A percentile compares a stretch with the other conserved stretches of the same genome.
These are phyloP conservation scores for Pocillopora meandrina DNA, from an alignment of 92 coral and sea anemone species.

Conservation along the genomic window DNA sequence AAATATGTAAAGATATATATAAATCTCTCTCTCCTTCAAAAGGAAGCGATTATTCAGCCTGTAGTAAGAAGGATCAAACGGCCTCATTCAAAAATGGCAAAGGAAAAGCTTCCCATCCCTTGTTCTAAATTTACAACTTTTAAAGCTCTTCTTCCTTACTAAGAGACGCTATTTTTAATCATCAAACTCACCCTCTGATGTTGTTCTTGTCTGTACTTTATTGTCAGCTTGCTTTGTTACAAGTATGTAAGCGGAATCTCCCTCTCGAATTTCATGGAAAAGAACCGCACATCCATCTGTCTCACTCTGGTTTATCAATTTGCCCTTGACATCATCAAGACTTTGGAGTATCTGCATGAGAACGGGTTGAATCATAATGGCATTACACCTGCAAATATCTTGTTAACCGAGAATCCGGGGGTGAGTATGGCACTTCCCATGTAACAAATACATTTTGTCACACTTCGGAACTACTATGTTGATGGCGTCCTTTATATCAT, in stretches of 20 bases:
- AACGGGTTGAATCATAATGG: conserved; percentile 13
- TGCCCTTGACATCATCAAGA: conserved; percentile 8
- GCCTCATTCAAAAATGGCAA: too few relatives aligned
- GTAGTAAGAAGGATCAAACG: too few relatives aligned
- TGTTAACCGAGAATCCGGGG: conserved; percentile 1
- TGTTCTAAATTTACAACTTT: too few relatives aligned
- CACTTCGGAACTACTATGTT: too few relatives aligned
- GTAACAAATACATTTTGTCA: too few relatives aligned
- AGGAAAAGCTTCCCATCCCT: too few relatives aligned
- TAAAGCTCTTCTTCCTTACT: too few relatives aligned
- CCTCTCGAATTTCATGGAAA: conserved; percentile 15
- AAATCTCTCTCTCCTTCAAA: too few relatives aligned
- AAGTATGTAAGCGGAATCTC: conserved; percentile 8
- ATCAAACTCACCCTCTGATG: neutral
- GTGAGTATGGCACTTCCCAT: neutral
- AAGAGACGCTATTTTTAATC: neutral
- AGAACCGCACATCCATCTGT: neutral
- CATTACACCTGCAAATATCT: conserved; percentile 16
- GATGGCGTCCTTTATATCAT: too few relatives aligned
- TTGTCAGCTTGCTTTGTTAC: conserved; percentile 8
- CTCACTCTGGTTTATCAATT: neutral
- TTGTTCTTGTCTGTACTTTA: neutral
- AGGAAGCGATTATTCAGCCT: too few relatives aligned
- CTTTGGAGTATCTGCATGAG: conserved; percentile 15
- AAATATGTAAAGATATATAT: too few relatives aligned